Base-by-base conservation (phyloP, 2,797 vertebrate species). In the Pachyuromys duprasi region DNA sequence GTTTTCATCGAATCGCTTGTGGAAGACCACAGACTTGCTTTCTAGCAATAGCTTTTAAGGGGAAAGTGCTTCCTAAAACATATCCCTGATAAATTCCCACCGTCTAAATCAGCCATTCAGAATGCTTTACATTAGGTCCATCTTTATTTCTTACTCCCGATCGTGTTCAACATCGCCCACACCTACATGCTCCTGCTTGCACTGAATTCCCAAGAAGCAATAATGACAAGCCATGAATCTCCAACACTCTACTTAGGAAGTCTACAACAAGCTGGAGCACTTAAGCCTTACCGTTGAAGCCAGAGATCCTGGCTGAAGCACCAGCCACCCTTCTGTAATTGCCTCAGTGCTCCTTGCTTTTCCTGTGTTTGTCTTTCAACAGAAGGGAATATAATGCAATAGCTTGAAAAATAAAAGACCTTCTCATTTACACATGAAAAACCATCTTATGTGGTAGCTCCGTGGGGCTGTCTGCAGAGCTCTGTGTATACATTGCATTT, bases 341-440 rank as follows among this genome's bases (percentile, higher is more conserved):
- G 97, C 96, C 81, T 97, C 55, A 18, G 78, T 90, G 36, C 74
- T 91, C 53, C 60, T 82, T 95, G 93, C 95, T 74, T 97, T 49
- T 97, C 78, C 24, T 74, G 0, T 86, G 26, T 96, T 97, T 97
- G 93, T 91, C 96, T 93, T 95, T 98, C 83, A 95, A 3, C 75
- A 96, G 97, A 97, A 95, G 28, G 26, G 36, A 49, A 94, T 97
- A 90, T 86, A 97, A 92, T 76, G 96, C 62, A 63, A 33, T 65
- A 69, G 72, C 95, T 87, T 94, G 89, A 91, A 95, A 98, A 98
- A 96, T 20, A 53, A 95, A 97, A 97, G 39, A 36, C 14, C 60
- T 95, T 97, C 79, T 97, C 65, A 94, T 98, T 98, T 97, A 95
- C 95, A 95, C 95, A 97, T 0, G 0, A 96, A 96, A 97, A 97